phyloP scores from a whole-genome alignment of 2,888 invertebrate genomes.

The Aporophyla nigra region DNA sequence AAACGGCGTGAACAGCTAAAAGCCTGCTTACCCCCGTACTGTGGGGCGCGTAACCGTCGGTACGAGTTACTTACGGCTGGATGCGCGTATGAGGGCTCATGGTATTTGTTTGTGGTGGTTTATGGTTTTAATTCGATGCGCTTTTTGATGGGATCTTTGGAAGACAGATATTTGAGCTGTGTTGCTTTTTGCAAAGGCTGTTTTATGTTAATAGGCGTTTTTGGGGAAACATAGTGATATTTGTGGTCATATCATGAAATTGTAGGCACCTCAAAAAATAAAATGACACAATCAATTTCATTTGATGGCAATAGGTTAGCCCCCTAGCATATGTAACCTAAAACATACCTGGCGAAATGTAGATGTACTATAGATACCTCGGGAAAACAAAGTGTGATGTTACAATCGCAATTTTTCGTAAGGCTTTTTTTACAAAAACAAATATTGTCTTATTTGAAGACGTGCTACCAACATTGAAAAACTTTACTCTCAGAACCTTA shows the following conservation, averaged over 20 bases:
- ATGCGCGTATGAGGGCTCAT: conserved; percentile 52
- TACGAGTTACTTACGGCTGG: conserved; percentile 65
- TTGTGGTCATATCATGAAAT: too few relatives aligned
- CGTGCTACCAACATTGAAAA: conserved; percentile 22
- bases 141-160: conserved; percentile 41
- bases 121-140: conserved; percentile 59
- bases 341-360: too few relatives aligned
- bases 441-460: background rate
- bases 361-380: too few relatives aligned
- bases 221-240: background rate
- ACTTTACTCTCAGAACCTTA: conserved; percentile 5
- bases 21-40: conserved; percentile 44
- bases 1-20: conserved; percentile 69
- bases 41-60: conserved; percentile 63
- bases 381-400: too few relatives aligned
- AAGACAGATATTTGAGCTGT: conserved; percentile 5
- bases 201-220: background rate
- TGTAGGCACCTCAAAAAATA: too few relatives aligned
- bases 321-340: too few relatives aligned
- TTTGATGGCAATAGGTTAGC: too few relatives aligned
- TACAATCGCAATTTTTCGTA: too few relatives aligned
- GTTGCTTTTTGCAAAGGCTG: background rate
- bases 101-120: conserved; percentile 55
- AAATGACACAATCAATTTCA: too few relatives aligned
- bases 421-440: too few relatives aligned